Conservation (phyloP, 2,797 vertebrate genomes). For the Pithecia hirsuta region DNA sequence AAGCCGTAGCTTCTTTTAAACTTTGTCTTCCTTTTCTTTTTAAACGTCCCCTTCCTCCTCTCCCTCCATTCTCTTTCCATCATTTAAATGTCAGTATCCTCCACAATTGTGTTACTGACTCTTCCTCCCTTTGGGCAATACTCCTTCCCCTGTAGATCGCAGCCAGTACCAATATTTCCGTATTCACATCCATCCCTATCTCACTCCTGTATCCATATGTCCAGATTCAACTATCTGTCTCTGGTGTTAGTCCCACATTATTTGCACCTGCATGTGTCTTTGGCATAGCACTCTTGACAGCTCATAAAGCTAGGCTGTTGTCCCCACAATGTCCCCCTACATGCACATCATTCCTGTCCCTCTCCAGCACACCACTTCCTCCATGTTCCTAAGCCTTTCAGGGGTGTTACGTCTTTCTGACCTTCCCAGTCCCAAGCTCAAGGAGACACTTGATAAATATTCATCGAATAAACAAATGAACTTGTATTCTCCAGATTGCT, state of each 20-base stretch:
- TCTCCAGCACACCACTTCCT: not conserved
- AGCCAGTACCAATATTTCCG: not conserved
- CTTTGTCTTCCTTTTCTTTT: not conserved
- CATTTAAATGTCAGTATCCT: not conserved
- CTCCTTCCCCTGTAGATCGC: not conserved
- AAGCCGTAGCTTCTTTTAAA: not conserved
- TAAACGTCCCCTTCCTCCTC: not conserved
- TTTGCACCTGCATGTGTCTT: not conserved
- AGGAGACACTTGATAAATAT: not conserved
- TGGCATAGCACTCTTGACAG: not conserved
- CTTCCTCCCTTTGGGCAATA: not conserved
- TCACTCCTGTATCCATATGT: not conserved
- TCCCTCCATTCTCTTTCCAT: not conserved
- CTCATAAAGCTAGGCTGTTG: not conserved
- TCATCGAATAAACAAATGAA: not conserved
- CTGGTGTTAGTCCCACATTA: not conserved
- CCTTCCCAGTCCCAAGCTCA: not conserved
- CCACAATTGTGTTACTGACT: not conserved
- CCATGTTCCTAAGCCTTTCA: not conserved
- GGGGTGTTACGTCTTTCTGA: fast-evolving
- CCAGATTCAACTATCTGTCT: not conserved
- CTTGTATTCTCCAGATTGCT: not conserved
- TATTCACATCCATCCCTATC: not conserved
- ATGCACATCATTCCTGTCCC: not conserved
- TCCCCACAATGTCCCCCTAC: fast-evolving